These are phyloP conservation scores for Mayetiola destructor DNA, from an alignment of 2,888 invertebrate species.

Conservation along the genomic window DNA sequence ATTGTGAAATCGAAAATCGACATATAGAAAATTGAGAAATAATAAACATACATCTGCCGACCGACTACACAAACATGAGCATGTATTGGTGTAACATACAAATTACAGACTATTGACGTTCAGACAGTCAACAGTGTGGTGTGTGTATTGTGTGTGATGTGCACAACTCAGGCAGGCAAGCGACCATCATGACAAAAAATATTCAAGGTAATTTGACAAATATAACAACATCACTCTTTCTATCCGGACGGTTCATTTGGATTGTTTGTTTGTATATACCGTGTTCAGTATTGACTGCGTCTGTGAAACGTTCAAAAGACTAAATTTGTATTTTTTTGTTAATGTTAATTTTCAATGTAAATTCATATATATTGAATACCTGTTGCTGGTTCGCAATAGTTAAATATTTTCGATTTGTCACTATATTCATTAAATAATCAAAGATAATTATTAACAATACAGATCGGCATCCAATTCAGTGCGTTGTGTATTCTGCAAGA, in stretches of 20 bases:
- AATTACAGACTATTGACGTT: not conserved
- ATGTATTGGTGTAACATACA: not conserved
- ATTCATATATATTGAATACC: too few species aligned
- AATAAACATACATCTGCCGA: too few species aligned
- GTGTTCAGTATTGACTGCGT: not conserved
- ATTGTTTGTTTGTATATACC: not conserved
- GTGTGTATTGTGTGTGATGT: not conserved
- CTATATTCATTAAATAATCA: not conserved
- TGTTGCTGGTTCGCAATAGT: constrained; percentile 1
- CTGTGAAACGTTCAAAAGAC: not conserved
- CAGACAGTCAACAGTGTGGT: not conserved
- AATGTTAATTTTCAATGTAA: not conserved
- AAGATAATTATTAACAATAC: not conserved
- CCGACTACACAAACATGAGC: too few species aligned
- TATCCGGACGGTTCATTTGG: not conserved
- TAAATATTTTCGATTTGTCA: not conserved
- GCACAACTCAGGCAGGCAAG: not conserved
- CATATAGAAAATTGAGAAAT: too few species aligned
- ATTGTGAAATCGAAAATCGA: not conserved
- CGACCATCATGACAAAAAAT: constrained; percentile 11
- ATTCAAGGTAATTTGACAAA: constrained; percentile 11
- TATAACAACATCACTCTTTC: constrained; percentile 3
- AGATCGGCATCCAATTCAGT: not conserved
- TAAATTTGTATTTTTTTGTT: not conserved
- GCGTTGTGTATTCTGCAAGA: not conserved